Evolutionary conservation across 2,888 invertebrate species (phyloP).

Genomic region (Pinctada fucata): DNA sequence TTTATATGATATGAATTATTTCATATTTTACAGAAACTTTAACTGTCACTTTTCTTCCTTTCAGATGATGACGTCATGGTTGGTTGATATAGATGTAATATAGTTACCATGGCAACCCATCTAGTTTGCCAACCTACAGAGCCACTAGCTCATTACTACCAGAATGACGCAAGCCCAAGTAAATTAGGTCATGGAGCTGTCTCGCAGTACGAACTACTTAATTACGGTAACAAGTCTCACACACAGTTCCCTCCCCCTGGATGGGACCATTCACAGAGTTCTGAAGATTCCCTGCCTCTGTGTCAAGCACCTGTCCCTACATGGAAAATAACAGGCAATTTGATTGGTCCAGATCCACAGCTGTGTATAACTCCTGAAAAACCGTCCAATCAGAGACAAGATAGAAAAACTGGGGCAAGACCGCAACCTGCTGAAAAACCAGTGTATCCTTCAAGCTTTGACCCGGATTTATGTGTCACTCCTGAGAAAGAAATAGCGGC

Average conservation of each 20-base stretch:
- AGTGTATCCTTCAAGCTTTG: conserved; percentile 42
- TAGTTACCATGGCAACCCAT: conserved; percentile 53
- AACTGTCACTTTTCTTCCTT: background rate
- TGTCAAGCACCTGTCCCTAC: conserved; percentile 48
- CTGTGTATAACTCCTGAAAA: conserved; percentile 59
- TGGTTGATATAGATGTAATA: background rate
- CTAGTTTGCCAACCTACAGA: conserved; percentile 58
- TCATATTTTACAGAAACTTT: no score
- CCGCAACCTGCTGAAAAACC: conserved; percentile 37
- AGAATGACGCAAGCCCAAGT: conserved; percentile 31
- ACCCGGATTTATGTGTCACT: conserved; percentile 62
- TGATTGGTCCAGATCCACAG: conserved; percentile 55
- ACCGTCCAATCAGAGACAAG: conserved; percentile 17
- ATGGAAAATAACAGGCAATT: conserved; percentile 38
- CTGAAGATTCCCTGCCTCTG: conserved; percentile 57
- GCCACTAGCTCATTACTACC: conserved; percentile 52
- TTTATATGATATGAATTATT: no score
- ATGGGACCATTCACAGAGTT: conserved; percentile 59
- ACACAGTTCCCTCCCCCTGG: conserved; percentile 57
- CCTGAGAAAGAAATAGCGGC: conserved; percentile 54
- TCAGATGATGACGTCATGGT: conserved; percentile 22
- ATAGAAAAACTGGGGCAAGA: conserved; percentile 5
- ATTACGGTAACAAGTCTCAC: conserved; percentile 47
- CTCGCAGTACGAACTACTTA: conserved; percentile 56
- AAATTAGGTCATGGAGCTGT: conserved; percentile 56